Evolutionary conservation across 2,113 vertebrate species (phyloP), one percentile per base, ranked within the genome.

Genomic region (Phyllostomus hastatus): DNA sequence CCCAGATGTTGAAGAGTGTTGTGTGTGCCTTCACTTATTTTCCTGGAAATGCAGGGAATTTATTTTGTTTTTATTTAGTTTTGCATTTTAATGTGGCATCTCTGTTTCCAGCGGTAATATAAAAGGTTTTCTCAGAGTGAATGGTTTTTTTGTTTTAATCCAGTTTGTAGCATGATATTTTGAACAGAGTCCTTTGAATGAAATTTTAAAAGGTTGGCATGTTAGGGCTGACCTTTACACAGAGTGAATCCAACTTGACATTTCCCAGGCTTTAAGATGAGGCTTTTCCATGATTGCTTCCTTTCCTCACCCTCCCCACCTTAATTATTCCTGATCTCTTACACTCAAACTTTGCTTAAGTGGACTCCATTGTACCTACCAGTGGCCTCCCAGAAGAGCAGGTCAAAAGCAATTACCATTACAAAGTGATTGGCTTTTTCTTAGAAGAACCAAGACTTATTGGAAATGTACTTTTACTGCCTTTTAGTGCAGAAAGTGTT

Each of bases 111-210:
- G 31, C 73, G 69, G 61, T 28, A 67, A 54, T 31, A 67, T 38
- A 73, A 85, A 86, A 91, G 33, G 0, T 57, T 94, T 94, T 89
- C 50, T 50, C 46, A 92, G 43, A 82, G 70, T n/a, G 12, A 79
- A 20, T 59, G 4, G 4, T 41, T 43, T 86, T 80, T 75, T 22
- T 38, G 33, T 84, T 90, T 95, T 79, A 41, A 97, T 86, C 81
- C 97, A 97, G 98, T 98, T 97, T 97, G 88, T 95, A 83, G 90
- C 75, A 83, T 94, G 95, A n/a, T 97, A 98, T 97, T 98, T 97
- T 89, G 96, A 96, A 91, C 82, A 95, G 70, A 85, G 90, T 93
- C 86, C 89, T 97, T 96, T 89, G 90, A 91, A 96, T 96, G 94
- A 97, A 96, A 96, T 91, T 97, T 95, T 92, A 89, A 97, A 97